Percentiles rank a stretch among this genome's conserved stretches.
Evolutionary conservation across 2,888 invertebrate species (phyloP).

Genomic region (Tinea semifulvella): DNA sequence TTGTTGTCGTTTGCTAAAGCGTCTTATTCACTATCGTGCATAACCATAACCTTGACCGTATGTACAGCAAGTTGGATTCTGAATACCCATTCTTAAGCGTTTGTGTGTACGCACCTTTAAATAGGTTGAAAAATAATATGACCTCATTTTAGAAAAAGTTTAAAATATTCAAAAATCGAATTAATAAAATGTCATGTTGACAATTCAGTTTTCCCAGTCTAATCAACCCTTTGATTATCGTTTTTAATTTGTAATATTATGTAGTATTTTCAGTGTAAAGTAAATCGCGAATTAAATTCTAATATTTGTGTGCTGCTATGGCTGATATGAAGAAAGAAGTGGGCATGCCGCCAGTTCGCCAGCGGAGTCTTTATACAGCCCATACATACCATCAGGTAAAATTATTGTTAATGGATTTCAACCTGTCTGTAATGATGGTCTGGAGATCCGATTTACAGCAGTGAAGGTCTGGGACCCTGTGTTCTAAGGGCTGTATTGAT

Average conservation of each 20-base stretch:
- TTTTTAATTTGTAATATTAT: slow-evolving; percentile 8
- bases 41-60: too few relatives aligned
- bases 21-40: too few relatives aligned
- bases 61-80: too few relatives aligned
- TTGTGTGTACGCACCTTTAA: too few relatives aligned
- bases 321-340: slow-evolving; percentile 59
- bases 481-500: too few relatives aligned
- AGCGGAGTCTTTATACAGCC: slow-evolving; percentile 74
- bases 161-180: slow-evolving; percentile 7
- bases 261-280: slow-evolving; percentile 10
- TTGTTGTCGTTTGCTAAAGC: too few relatives aligned
- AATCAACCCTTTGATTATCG: not conserved
- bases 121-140: too few relatives aligned
- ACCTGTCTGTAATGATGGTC: not conserved
- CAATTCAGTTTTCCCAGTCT: not conserved
- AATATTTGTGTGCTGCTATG: not conserved
- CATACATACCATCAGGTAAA: slow-evolving; percentile 69
- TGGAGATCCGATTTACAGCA: too few relatives aligned
- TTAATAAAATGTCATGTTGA: slow-evolving; percentile 1
- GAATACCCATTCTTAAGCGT: too few relatives aligned
- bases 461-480: too few relatives aligned
- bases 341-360: slow-evolving; percentile 63
- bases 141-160: not conserved
- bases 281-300: slow-evolving; percentile 2
- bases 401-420: not conserved